phyloP scores from a whole-genome alignment of 92 coral and sea anemone species.

The Isaurus tuberculatus region DNA sequence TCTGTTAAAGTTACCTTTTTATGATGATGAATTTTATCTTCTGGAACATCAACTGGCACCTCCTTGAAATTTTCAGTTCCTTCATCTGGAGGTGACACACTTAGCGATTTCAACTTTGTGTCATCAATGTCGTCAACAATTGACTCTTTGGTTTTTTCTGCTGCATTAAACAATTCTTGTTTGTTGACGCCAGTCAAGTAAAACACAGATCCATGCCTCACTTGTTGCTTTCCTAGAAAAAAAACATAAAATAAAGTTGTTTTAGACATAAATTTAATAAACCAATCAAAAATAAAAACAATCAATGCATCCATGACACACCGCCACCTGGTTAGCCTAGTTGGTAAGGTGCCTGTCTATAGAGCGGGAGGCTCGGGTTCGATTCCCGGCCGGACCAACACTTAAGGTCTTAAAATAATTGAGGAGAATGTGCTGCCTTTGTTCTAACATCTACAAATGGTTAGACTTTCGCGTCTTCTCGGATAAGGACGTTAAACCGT shows the following conservation, averaged over 20 bases:
- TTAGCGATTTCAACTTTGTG: slow-evolving; percentile 58
- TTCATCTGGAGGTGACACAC: slow-evolving; percentile 73
- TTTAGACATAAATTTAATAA: no score
- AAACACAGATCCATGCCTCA: slow-evolving; percentile 75
- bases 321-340: no score
- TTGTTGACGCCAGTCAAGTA: slow-evolving; percentile 87
- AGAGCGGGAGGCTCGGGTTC: no score
- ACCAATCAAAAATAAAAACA: no score
- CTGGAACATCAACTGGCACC: slow-evolving; percentile 84
- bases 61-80: slow-evolving; percentile 77
- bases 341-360: no score
- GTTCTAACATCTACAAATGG: no score
- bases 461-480: no score
- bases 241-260: neutral
- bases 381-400: no score
- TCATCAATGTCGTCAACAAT: slow-evolving; percentile 78
- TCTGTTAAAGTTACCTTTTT: slow-evolving; percentile 1
- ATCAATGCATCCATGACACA: no score
- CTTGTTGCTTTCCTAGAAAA: slow-evolving; percentile 33
- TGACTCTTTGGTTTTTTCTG: slow-evolving; percentile 84
- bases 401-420: no score
- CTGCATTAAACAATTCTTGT: slow-evolving; percentile 83
- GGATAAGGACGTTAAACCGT: no score
- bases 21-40: neutral
- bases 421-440: no score